These are phyloP conservation scores for Heliconius nattereri DNA, from an alignment of 1,140 invertebrate genomes.

Conservation along the genomic window DNA sequence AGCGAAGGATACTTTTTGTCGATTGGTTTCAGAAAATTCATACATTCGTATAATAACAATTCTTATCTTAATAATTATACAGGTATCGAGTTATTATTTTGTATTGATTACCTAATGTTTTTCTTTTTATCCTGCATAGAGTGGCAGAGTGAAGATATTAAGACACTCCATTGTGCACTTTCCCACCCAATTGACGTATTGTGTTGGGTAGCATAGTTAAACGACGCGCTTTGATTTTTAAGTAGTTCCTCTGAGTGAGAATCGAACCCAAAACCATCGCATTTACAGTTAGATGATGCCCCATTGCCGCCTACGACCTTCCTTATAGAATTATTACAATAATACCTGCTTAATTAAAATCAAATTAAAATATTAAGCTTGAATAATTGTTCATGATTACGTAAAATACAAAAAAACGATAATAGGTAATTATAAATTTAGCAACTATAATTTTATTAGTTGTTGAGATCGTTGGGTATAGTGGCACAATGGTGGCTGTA, in stretches of 20 bases:
- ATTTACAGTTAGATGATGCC: not conserved
- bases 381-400: not conserved
- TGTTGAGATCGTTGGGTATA: not conserved
- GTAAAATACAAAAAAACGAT: not conserved
- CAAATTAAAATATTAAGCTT: not conserved
- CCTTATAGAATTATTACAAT: not conserved
- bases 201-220: too few relatives aligned
- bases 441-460: not conserved
- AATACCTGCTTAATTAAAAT: not conserved
- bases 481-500: not conserved
- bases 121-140: too few relatives aligned
- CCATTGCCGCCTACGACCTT: not conserved
- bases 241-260: not conserved
- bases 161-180: too few relatives aligned
- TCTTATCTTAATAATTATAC: not conserved
- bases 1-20: slow-evolving; percentile 8
- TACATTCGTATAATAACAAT: not conserved
- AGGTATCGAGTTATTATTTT: too few relatives aligned
- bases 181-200: too few relatives aligned
- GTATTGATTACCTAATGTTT: too few relatives aligned
- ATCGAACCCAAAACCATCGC: not conserved
- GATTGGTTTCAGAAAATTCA: not conserved
- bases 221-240: not conserved
- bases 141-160: too few relatives aligned
- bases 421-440: not conserved